Conservation (phyloP, 2,888 invertebrate species). For the Mechanitis messenoides region DNA sequence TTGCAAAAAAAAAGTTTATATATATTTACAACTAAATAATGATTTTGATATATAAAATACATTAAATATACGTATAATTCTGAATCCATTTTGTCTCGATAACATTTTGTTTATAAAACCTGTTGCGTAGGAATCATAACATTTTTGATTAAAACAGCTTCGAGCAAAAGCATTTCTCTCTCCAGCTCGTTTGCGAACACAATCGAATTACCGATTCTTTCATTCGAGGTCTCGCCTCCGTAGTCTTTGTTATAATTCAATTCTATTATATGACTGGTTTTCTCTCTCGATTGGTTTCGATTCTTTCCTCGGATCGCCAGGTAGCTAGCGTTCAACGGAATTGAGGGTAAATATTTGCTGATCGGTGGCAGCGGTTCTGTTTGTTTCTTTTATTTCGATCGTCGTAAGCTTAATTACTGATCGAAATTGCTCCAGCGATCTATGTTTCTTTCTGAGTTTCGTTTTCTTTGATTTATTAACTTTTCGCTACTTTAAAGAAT, state of each 20-base stretch:
- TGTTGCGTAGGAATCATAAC: constrained; percentile 53
- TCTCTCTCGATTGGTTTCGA: constrained; percentile 65
- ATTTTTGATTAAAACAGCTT: constrained; percentile 48
- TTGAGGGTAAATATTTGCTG: constrained; percentile 51
- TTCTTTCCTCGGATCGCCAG: constrained; percentile 44
- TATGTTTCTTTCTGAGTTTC: not conserved
- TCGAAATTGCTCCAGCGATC: not conserved
- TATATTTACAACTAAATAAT: too few species aligned
- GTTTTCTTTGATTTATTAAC: not conserved
- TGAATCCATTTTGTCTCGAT: not conserved
- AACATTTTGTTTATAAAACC: constrained; percentile 34
- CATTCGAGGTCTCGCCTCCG: constrained; percentile 39
- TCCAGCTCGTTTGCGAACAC: constrained; percentile 66
- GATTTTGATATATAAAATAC: too few species aligned
- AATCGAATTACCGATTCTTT: constrained; percentile 70
- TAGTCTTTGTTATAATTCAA: constrained; percentile 73
- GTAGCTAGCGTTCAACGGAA: constrained; percentile 37
- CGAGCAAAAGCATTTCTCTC: constrained; percentile 54
- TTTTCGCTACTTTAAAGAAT: not conserved
- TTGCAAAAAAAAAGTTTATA: too few species aligned
- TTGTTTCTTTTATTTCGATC: constrained; percentile 14
- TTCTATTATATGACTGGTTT: constrained; percentile 69
- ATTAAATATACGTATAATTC: too few species aligned
- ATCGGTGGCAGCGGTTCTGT: constrained; percentile 33
- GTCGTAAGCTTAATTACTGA: constrained; percentile 20